Base-by-base conservation (phyloP, 2,888 invertebrate genomes). In the Periphyllus acericola region DNA sequence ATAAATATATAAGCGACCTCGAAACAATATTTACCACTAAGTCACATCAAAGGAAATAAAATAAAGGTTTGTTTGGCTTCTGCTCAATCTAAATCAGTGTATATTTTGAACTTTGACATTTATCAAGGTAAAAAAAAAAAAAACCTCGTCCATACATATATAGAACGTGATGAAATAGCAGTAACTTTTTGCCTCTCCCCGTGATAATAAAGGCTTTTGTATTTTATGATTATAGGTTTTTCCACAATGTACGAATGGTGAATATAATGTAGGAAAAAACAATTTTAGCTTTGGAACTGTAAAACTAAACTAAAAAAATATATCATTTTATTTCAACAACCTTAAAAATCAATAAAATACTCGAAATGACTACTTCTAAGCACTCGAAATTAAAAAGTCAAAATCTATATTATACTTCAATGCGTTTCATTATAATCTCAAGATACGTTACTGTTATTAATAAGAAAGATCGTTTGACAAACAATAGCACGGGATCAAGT, bases 121-220 rank as follows among this genome's bases (percentile, higher is more conserved):
- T 29, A 75, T 76, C 46, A 29, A 76, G 76, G 46, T 76, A 29
- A 46, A 76, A 29, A 40, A 34, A 25, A 29, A 46, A 40, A 29
- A n/a, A n/a, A n/a, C n/a, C n/a, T 46, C 14, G 29, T 8, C 46
- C 40, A 25, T 40, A n/a, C 46, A 76, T 14, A 14, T 46, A 46
- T 46, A 46, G 46, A 8, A 46, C 19, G 29, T 25, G 29, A 9
- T 29, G 46, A 76, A 76, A 46, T 9, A 76, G 21, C 19, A 76
- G 46, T 29, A 46, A 29, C 46, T 46, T 46, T 46, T 46, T 46
- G 29, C 17, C 3, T 40, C 46, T 40, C 8, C 46, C n/a, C 29
- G n/a, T 75, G 75, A 75, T 25, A 75, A 75, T 46, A 75, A 75
- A 46, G n/a, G 17, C 29, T 60, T 75, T 75, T 75, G 14, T 40